Base-by-base conservation (phyloP, 2,113 vertebrate genomes). In the Pelecanus crispus region DNA sequence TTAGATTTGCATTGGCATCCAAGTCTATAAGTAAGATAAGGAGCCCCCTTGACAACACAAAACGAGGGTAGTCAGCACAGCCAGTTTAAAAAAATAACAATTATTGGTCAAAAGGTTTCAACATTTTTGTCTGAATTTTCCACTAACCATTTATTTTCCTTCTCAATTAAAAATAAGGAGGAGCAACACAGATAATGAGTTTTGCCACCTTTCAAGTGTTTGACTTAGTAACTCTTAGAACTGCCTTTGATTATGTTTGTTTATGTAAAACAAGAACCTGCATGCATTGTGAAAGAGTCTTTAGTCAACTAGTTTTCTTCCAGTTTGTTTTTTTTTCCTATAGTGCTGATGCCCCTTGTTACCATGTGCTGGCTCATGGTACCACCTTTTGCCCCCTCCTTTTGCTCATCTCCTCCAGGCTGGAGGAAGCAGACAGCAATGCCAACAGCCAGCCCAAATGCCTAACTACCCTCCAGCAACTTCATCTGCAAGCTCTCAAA, bases 361-460 rank as follows among this genome's bases (percentile, higher is more conserved):
- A 84, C 14, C 22, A 4, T 8, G 10, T 4, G 25, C 7, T 44
- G 65, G 44, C 21, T 59, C 12, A 16, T 9, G 12, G 50, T 65
- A 31, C 31, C 50, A 59, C 14, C 29, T 32, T 91, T 25, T 49
- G 17, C 38, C 36, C 81, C 13, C 25, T n/a, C n/a, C n/a, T n/a
- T n/a, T n/a, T n/a, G n/a, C 0, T 0, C 1, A 26, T 12, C 66
- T 52, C 8, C 75, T 52, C 45, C 3, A 1, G 31, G 44, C 49
- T 65, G 28, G 16, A 86, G 34, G 17, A 62, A 16, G 26, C 24
- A 52, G 52, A 18, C 52, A 59, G 56, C 18, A 40, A 32, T 25
- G 31, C 38, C 22, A 5, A 34, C 34, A 61, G 38, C 42, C 4
- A 4, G 18, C 32, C 32, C 4, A 1, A 75, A 34, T 2, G 0